Percentiles rank a stretch among this genome's conserved stretches.
These are phyloP conservation scores for Episyrphus balteatus DNA, from an alignment of 1,140 invertebrate species.

Conservation along the genomic window DNA sequence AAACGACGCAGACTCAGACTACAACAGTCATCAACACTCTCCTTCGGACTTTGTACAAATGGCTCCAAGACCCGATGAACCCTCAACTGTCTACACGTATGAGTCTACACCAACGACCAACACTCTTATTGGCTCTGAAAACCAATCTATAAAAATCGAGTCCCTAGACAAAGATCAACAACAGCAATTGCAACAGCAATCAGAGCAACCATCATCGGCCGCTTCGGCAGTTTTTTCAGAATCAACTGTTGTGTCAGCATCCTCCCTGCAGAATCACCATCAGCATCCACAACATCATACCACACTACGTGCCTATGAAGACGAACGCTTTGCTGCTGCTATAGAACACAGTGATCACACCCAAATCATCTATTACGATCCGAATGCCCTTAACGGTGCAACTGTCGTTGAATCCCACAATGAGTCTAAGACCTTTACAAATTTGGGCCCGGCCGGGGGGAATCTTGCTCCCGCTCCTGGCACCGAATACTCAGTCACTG, in stretches of 20 bases:
- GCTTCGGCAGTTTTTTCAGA: constrained; percentile 4
- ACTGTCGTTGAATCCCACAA: constrained; percentile 13
- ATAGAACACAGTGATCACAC: constrained; percentile 7
- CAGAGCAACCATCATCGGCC: constrained; percentile 12
- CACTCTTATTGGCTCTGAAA: constrained; percentile 21
- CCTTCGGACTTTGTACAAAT: constrained; percentile 28
- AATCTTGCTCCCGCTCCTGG: constrained; percentile 16
- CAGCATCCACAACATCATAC: too few relatives aligned
- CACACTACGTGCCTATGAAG: constrained; percentile 11
- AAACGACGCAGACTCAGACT: constrained; percentile 11
- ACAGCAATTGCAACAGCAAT: constrained; percentile 19
- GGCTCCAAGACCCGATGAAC: constrained; percentile 21
- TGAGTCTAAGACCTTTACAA: constrained; percentile 32
- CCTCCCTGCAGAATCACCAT: too few relatives aligned
- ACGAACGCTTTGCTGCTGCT: constrained; percentile 10
- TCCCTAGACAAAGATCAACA: constrained; percentile 22
- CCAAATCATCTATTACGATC: constrained; percentile 21
- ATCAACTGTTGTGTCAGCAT: too few relatives aligned
- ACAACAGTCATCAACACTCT: constrained; percentile 15
- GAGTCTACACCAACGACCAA: constrained; percentile 12
- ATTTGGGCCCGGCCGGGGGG: constrained; percentile 24
- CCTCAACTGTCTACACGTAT: constrained; percentile 22
- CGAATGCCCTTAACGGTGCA: constrained; percentile 14
- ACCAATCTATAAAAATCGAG: constrained; percentile 26
- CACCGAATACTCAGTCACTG: constrained; percentile 17